These are phyloP conservation scores for Sebastolobus altivelis DNA, from an alignment of 2,797 vertebrate species.

Conservation along the genomic window DNA sequence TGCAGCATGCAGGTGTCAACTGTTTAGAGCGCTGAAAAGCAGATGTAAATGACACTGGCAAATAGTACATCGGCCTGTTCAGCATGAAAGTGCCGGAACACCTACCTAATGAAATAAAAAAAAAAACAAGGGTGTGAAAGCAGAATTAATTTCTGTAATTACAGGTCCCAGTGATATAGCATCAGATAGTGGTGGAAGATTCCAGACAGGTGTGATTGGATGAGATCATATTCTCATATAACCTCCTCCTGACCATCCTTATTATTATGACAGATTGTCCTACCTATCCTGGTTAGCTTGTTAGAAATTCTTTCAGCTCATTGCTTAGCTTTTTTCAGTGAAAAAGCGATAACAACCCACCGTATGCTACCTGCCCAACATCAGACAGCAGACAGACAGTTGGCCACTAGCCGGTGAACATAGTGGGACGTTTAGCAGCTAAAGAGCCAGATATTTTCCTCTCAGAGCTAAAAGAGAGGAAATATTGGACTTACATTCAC, in stretches of 20 bases:
- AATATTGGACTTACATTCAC: background rate
- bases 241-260: too few relatives aligned
- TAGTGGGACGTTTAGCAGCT: background rate
- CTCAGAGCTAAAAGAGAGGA: background rate
- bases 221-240: background rate
- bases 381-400: background rate
- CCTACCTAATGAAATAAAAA: slow-evolving; percentile 7
- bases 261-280: background rate
- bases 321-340: background rate
- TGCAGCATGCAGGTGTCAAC: slow-evolving; percentile 27
- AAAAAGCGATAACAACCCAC: background rate
- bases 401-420: background rate
- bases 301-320: background rate
- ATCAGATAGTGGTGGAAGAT: background rate
- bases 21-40: background rate
- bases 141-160: background rate
- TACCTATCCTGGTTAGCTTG: background rate
- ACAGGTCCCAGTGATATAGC: background rate
- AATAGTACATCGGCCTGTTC: background rate
- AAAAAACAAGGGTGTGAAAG: background rate
- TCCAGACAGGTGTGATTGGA: background rate
- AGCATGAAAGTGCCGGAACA: background rate
- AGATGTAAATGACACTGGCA: background rate
- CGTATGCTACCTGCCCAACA: background rate
- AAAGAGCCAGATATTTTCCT: background rate